A percentile compares a stretch with the other conserved stretches of the same genome.
phyloP scores from a whole-genome alignment of 2,113 vertebrate species.

The Arizona elegans region DNA sequence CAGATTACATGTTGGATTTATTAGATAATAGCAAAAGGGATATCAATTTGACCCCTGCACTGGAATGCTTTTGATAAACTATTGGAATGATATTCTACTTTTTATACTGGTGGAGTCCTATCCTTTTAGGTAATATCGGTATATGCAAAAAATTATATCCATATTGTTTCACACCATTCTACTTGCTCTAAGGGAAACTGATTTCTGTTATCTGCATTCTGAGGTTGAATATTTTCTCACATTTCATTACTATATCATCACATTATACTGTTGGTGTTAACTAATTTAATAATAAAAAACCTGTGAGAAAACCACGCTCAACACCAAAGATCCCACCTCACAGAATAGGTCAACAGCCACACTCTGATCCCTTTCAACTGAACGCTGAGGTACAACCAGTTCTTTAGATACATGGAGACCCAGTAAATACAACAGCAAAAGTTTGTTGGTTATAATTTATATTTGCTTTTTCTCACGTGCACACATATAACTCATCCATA shows the following conservation, averaged over 20 bases:
- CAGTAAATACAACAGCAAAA: not conserved
- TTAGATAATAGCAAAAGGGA: not conserved
- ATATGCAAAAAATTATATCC: not conserved
- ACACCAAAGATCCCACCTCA: not conserved
- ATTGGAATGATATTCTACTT: not conserved
- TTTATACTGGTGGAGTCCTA: not conserved
- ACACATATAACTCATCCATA: not conserved
- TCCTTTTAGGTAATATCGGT: not conserved
- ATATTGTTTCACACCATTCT: not conserved
- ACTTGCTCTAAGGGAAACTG: not conserved
- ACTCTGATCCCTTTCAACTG: not conserved
- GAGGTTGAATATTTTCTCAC: not conserved
- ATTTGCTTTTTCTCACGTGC: not conserved
- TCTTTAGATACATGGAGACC: not conserved
- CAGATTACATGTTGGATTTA: not conserved
- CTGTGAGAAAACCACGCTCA: not conserved
- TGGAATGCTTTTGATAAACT: not conserved
- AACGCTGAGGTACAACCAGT: not conserved
- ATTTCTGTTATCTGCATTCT: not conserved
- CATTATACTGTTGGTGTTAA: not conserved
- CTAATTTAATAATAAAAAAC: not conserved
- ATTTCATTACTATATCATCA: not conserved
- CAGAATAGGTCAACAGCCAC: not conserved
- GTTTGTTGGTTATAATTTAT: not conserved
- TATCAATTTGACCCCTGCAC: not conserved